Base-by-base conservation (phyloP, 2,113 vertebrate species). In the Proteles cristata region DNA sequence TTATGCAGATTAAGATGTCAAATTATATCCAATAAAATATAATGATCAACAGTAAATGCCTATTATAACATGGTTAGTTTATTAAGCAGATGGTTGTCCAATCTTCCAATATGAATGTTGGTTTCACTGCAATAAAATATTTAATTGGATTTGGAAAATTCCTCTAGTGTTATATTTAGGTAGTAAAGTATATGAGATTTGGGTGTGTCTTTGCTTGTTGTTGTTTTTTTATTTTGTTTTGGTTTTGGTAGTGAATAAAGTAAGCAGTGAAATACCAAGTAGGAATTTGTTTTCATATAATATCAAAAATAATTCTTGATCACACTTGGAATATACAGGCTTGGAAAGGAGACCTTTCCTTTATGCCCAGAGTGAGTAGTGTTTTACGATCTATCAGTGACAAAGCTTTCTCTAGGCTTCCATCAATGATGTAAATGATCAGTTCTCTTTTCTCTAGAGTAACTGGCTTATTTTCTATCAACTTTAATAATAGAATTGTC, bases 121-220 rank as follows among this genome's bases (percentile, higher is more conserved):
- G 8, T 86, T 97, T 94, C 43, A 94, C 5, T 50, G 43, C 5
- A 88, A 15, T 92, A 83, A 97, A 76, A 93, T 97, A 91, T 82
- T 94, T 97, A 77, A 95, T 89, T 95, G 12, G 45, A 81, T 94
- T 94, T 97, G 28, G 33, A 94, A 97, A 94, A 94, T 79, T 89
- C 35, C 5, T 83, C 31, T 96, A 53, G 39, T 88, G 77, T 92
- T 96, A 89, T 93, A 55, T 92, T 93, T 93, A 48, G 39, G 5
- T 92, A 79, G 58, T 82, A 69, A 96, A 96, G 7, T 14, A 77
- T 63, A 10, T 71, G 26, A 88, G 26, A 77, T 77, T 77, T 79
- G 48, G 76, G 31, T 77, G 45, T 53, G 2, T 33, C 81, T 85
- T 43, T 92, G 39, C 11, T 68, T 55, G 2, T 65, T 28, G 7